Base-by-base conservation (phyloP, 2,888 invertebrate genomes). In the Tetragonula carbonaria region DNA sequence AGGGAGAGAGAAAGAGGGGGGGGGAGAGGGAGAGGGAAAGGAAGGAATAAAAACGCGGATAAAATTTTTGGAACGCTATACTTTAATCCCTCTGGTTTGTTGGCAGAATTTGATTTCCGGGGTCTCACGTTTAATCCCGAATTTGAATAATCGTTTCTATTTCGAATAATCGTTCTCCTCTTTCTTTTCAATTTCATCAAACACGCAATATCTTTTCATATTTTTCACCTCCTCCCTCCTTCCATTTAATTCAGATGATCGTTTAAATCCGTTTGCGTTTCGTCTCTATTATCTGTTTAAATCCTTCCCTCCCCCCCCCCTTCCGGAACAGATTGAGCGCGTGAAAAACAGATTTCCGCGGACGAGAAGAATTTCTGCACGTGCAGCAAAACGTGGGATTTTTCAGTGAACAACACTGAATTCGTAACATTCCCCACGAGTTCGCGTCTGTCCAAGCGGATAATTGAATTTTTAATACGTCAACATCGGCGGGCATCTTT, bases 381-480 rank as follows among this genome's bases (percentile, higher is more conserved):
- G 72, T 72, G 18, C 66, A 67, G 67, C 51, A 73, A 57, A 78
- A 55, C 13, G n/a, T 28, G 13, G 38, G 23, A 57, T 21, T 68
- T 82, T 55, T 50, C 53, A 18, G 67, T 21, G 62, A 62, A 50
- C 55, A 68, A 45, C 45, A 8, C 45, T 11, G 45, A 55, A 23
- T 70, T n/a, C 63, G 51, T 50, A 67, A 21, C 23, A 28, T 74
- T 80, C 80, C 53, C 55, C 57, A 16, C 55, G n/a, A 14, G 28
- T n/a, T 66, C 28, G 57, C 45, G 28, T 4, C 18, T 59, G 59
- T 45, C 70, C 74, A 51, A 8, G n/a, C 57, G 57, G 63, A 51
- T 80, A 59, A 82, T 82, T 71, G 70, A 80, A 83, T 83, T 81
- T 81, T 81, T 81, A 71, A 78, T 74, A 70, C 74, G 16, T 14